Base-by-base conservation (phyloP, 2,113 vertebrate species). In the Planiliza haematocheilus region DNA sequence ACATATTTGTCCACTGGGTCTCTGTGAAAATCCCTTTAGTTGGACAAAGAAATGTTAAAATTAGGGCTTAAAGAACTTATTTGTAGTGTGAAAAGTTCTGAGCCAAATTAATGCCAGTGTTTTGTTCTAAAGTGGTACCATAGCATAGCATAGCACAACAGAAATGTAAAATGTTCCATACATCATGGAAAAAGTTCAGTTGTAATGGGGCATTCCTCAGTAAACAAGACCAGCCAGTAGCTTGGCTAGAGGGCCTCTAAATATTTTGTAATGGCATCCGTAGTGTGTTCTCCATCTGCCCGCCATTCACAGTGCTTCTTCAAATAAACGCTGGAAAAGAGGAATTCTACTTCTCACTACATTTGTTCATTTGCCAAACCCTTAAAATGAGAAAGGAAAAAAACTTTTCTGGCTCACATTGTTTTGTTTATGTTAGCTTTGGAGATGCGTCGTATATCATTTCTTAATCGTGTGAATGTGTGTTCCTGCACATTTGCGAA, bases 201-300 rank as follows among this genome's bases (percentile, higher is more conserved):
- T 46, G 51, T 10, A 61, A 21, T 7, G 39, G 55, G 30, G 39
- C 37, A 12, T 60, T 83, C 43, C 45, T 57, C 34, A 8, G 34
- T 37, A 48, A 81, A 71, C 61, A 64, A 77, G 51, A 73, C 46
- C 60, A 24, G 2, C 45, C 69, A 24, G 74, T 82, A 88, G 82
- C 72, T 77, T 46, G 76, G 68, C 76, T 48, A 12, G 11, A 14
- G 34, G 60, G 56, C 84, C 68, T 78, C 42, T 46, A 59, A 83
- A 73, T 79, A 77, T 82, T 75, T 68, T 78, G 49, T 74, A 81
- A 86, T 83, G 61, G 74, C 75, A 68, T 82, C 70, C 21, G 63
- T 58, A 79, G 77, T 70, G 50, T 74, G 63, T 36, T 45, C 59
- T 61, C 87, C 87, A 90, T 90, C 87, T 93, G 91, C 79, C 86